Conservation (phyloP, 2,797 vertebrate species). For the Anas capensis region DNA sequence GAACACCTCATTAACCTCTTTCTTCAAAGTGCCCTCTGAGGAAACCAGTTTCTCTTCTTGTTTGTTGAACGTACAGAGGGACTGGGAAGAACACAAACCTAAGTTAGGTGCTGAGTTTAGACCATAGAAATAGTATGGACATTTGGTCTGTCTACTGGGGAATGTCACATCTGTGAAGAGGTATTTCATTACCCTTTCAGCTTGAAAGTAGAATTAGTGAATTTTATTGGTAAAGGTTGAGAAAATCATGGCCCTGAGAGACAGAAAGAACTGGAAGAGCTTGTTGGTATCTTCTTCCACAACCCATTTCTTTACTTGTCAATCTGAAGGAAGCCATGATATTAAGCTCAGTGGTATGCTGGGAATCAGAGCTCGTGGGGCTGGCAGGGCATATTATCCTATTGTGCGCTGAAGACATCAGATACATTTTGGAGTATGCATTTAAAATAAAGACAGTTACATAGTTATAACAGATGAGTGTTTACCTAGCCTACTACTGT, state of each 20-base stretch:
- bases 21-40: slow-evolving; percentile 1
- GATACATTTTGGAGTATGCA: neutral
- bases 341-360: fast-evolving
- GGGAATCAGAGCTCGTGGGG: neutral
- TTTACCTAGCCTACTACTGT: neutral
- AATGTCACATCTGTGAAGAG: neutral
- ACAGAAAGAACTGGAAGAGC: neutral
- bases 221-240: neutral
- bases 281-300: neutral
- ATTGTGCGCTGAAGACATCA: neutral
- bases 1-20: neutral
- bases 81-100: neutral
- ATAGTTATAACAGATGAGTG: too few species aligned
- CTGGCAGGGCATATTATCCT: neutral
- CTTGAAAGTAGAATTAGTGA: neutral
- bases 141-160: neutral
- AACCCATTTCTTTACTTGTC: neutral
- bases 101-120: neutral
- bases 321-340: neutral
- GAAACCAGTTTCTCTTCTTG: neutral
- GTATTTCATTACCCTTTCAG: neutral
- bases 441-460: neutral
- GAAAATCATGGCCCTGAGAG: neutral
- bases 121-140: neutral
- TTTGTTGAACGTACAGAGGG: neutral